phyloP scores from a whole-genome alignment of 2,797 vertebrate species.

The Melanotaenia nigrans region DNA sequence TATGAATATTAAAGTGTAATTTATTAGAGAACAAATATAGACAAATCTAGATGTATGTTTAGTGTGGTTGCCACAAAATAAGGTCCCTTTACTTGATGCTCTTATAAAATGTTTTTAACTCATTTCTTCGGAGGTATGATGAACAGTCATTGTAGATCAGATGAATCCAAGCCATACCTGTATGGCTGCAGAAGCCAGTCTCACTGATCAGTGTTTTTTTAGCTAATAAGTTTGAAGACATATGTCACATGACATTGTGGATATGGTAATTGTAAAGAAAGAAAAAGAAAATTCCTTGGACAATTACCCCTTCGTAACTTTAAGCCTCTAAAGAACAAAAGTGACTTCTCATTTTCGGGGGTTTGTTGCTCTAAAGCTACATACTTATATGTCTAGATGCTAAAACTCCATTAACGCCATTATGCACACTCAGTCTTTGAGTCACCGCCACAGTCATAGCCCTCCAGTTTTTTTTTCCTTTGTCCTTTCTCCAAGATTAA shows the following conservation, averaged over 20 bases:
- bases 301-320: slow-evolving; percentile 15
- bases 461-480: slow-evolving; percentile 42
- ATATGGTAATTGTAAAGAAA: slow-evolving; percentile 1
- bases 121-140: slow-evolving; percentile 50
- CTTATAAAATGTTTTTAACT: slow-evolving; percentile 69
- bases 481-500: slow-evolving; percentile 58
- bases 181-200: slow-evolving; percentile 24
- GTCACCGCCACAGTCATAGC: slow-evolving; percentile 59
- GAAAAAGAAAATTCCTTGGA: slow-evolving; percentile 16
- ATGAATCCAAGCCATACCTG: slow-evolving; percentile 33
- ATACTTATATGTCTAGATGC: slow-evolving; percentile 21
- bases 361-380: slow-evolving; percentile 27
- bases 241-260: slow-evolving; percentile 20
- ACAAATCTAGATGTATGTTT: slow-evolving; percentile 81
- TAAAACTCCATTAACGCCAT: slow-evolving; percentile 17
- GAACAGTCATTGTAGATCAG: slow-evolving; percentile 30
- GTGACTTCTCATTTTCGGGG: slow-evolving; percentile 24
- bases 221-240: slow-evolving; percentile 23
- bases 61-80: slow-evolving; percentile 84
- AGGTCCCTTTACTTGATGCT: slow-evolving; percentile 86
- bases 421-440: slow-evolving; percentile 36
- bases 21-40: slow-evolving; percentile 83
- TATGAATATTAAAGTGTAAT: slow-evolving; percentile 80
- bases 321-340: slow-evolving; percentile 18
- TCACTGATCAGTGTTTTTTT: slow-evolving; percentile 38